Base-by-base conservation (phyloP, 2,113 vertebrate species). In the Silurus asotus region DNA sequence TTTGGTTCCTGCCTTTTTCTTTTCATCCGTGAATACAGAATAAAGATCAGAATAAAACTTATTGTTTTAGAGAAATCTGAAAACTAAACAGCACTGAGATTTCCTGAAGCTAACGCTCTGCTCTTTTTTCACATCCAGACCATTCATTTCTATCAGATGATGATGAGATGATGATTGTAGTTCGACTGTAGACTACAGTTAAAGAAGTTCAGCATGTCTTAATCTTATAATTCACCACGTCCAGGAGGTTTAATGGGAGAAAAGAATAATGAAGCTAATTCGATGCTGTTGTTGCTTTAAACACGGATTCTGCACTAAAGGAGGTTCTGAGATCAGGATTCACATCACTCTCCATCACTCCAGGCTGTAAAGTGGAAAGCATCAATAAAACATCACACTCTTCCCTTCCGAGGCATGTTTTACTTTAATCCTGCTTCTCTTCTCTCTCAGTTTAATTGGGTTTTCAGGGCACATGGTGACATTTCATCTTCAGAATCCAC, bases 341-440 rank as follows among this genome's bases (percentile, higher is more conserved):
- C 70, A 13, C 45, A 49, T 74, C 49, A 23, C 20, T 13, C 58
- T 23, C 8, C 10, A 20, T 82, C 70, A 78, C 48, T 76, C 72
- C 51, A 15, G 37, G 45, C 9, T 23, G 67, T 77, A 49, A 77
- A 76, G 56, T 59, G 10, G n/a, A 76, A n/a, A 6, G 20, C 53
- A 69, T 83, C 61, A 83, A 78, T 83, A 51, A 83, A 70, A 78
- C 49, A 28, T 49, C 19, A 20, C 48, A 8, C 10, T 64, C 9
- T 23, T 49, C 79, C 49, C 19, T n/a, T 81, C 59, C 62, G 45
- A 81, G 59, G 10, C 9, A 2, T 14, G 45, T 56, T 59, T 84
- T 17, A 58, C 55, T 83, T 72, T 59, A 84, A 37, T 74, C 67
- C 19, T 14, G 19, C 14, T 84, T 75, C n/a, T 11, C 37, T 15